Evolutionary conservation across 2,888 invertebrate genomes (phyloP).

Genomic region (Dermolepida albohirtum): DNA sequence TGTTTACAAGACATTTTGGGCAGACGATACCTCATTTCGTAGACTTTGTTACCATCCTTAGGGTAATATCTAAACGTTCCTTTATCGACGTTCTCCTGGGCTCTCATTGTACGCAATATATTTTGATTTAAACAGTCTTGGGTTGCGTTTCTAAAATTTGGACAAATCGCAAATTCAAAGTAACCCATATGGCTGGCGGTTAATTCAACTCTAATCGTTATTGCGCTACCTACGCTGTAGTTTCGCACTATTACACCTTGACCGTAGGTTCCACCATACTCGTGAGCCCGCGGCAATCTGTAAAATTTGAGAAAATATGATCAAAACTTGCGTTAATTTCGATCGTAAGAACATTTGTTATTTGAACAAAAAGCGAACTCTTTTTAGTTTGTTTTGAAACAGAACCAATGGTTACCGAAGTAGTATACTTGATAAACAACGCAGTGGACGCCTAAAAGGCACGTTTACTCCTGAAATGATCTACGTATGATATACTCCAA

Average conservation of each 20-base stretch:
- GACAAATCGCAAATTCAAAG: slow-evolving; percentile 87
- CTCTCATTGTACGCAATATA: slow-evolving; percentile 69
- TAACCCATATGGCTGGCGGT: slow-evolving; percentile 90
- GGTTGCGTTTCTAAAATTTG: slow-evolving; percentile 75
- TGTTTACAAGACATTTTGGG: slow-evolving; percentile 80
- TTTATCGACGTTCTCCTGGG: slow-evolving; percentile 65
- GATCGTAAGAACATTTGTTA: no score
- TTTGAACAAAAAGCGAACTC: no score
- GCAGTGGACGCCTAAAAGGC: no score
- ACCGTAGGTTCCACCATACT: slow-evolving; percentile 86
- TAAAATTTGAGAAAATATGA: slow-evolving; percentile 43
- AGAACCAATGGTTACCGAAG: no score
- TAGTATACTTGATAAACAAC: no score
- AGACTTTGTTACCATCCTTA: slow-evolving; percentile 81
- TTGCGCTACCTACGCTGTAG: slow-evolving; percentile 76
- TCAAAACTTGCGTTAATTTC: no score
- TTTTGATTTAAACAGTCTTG: slow-evolving; percentile 84
- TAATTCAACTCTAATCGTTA: slow-evolving; percentile 83
- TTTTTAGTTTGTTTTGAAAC: no score
- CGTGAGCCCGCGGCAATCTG: slow-evolving; percentile 78
- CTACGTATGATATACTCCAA: no score
- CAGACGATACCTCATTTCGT: slow-evolving; percentile 72
- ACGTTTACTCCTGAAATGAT: no score
- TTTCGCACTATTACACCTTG: slow-evolving; percentile 85
- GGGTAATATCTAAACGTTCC: slow-evolving; percentile 77